Conservation (phyloP, 1,140 invertebrate species). For the Drosophila punjabiensis region DNA sequence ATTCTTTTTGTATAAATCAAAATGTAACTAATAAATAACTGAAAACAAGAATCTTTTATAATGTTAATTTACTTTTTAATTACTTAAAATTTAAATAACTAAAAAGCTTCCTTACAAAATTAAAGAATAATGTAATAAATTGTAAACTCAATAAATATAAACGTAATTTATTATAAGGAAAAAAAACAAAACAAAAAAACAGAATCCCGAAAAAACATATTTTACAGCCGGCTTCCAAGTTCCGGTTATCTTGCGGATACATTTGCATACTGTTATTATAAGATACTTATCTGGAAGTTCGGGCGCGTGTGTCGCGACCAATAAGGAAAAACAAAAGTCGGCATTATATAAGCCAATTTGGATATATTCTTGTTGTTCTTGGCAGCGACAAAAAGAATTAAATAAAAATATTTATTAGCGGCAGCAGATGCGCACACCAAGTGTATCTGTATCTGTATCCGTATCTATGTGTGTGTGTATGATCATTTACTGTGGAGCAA, state of each 20-base stretch:
- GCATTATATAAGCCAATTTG: conserved; percentile 51
- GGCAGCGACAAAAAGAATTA: conserved; percentile 30
- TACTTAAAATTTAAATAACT: not conserved
- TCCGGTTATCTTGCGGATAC: conserved; percentile 27
- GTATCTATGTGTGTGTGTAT: conserved; percentile 46
- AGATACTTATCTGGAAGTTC: conserved; percentile 26
- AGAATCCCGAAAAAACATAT: conserved; percentile 4
- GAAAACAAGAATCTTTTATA: no score
- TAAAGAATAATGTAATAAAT: not conserved
- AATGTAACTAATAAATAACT: no score
- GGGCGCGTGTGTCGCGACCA: conserved; percentile 39
- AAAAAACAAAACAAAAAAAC: not conserved
- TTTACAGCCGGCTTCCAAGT: conserved; percentile 36
- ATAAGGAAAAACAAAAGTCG: conserved; percentile 39
- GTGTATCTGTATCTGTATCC: conserved; percentile 11
- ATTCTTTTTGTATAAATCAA: no score
- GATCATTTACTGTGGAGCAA: conserved; percentile 82
- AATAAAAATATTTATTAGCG: conserved; percentile 52
- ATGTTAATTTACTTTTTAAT: not conserved
- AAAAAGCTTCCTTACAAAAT: not conserved
- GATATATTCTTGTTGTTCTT: conserved; percentile 49
- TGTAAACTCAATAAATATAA: conserved; percentile 3
- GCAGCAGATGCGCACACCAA: conserved; percentile 59
- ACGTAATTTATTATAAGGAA: not conserved
- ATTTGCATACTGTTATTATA: conserved; percentile 38